A percentile compares a stretch with the other conserved stretches of the same genome.
These are phyloP conservation scores for Neelides folsomi DNA, from an alignment of 2,888 invertebrate genomes.

Conservation along the genomic window DNA sequence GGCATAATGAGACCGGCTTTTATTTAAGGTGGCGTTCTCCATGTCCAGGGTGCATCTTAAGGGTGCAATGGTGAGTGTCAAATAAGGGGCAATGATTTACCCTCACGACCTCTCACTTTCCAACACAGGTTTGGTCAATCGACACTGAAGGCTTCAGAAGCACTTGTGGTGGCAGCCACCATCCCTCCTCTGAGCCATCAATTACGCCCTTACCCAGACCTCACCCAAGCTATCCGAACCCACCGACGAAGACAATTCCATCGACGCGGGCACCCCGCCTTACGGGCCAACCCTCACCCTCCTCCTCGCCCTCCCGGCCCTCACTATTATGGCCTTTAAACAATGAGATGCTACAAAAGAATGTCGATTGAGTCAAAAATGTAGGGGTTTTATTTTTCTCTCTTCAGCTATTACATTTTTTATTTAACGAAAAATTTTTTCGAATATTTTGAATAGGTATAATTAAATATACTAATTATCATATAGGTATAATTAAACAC, in stretches of 20 bases:
- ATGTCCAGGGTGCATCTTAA: slow-evolving; percentile 53
- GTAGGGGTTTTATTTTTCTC: no score
- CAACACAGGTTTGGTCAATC: slow-evolving; percentile 60
- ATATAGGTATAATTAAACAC: no score
- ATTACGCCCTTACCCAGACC: slow-evolving; percentile 46
- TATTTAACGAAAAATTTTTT: no score
- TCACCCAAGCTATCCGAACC: no score
- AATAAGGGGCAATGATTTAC: background rate
- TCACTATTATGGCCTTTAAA: background rate
- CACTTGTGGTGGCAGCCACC: slow-evolving; percentile 49
- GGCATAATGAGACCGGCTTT: no score
- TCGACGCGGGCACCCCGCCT: background rate
- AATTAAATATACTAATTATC: no score
- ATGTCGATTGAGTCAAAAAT: background rate
- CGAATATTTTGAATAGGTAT: no score
- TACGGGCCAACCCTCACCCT: background rate
- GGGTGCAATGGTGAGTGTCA: slow-evolving; percentile 48
- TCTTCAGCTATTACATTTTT: no score
- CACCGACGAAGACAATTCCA: background rate
- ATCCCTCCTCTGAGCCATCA: slow-evolving; percentile 60
- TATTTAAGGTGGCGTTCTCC: slow-evolving; percentile 43
- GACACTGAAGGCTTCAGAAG: slow-evolving; percentile 78
- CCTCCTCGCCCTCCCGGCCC: no score
- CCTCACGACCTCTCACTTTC: background rate
- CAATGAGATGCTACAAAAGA: background rate